These are phyloP conservation scores for Rugalucina vietnamica DNA, from an alignment of 2,888 invertebrate genomes.

Conservation along the genomic window DNA sequence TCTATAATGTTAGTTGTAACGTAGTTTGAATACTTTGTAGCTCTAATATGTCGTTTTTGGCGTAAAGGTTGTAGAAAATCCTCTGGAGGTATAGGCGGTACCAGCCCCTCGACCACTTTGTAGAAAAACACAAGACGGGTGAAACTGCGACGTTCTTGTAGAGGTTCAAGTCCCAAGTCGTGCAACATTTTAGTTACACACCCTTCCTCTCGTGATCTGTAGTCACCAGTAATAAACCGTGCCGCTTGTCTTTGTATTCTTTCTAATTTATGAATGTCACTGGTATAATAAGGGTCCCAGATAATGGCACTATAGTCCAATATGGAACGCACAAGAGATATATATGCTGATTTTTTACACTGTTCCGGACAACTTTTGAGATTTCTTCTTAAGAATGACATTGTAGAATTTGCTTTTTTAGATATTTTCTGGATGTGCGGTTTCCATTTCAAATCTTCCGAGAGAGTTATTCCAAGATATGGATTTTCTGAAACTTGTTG, in stretches of 20 bases:
- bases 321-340: neutral
- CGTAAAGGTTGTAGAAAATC: neutral
- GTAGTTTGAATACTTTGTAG: neutral
- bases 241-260: neutral
- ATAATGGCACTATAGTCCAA: neutral
- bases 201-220: neutral
- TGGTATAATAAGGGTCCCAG: neutral
- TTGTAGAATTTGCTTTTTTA: neutral
- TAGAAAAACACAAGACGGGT: neutral
- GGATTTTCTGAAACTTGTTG: neutral
- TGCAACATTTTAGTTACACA: slow-evolving; percentile 15
- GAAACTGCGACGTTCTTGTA: slow-evolving; percentile 7
- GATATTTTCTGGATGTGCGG: neutral
- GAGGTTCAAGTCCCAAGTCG: neutral
- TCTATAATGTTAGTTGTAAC: neutral
- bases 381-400: neutral
- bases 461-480: neutral
- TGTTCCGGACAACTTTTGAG: neutral
- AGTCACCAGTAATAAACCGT: neutral
- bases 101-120: slow-evolving; percentile 19
- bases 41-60: neutral
- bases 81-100: slow-evolving; percentile 6
- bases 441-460: neutral
- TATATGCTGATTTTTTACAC: neutral
- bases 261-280: neutral